Evolutionary conservation across 2,888 invertebrate species (phyloP).

Genomic region (Philopedon plagiatum): DNA sequence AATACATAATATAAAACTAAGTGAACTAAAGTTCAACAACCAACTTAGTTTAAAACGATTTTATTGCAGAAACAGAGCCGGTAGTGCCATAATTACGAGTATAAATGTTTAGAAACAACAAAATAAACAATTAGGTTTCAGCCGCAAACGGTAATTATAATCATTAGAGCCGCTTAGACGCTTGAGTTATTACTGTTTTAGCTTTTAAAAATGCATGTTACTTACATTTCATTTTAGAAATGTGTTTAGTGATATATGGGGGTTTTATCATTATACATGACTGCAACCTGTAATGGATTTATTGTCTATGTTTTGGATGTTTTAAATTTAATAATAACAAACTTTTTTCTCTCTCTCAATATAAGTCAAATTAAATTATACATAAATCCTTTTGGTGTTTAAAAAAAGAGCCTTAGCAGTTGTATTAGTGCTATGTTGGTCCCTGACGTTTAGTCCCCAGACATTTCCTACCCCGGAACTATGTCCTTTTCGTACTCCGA

Average conservation of each 20-base stretch:
- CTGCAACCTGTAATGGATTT: not conserved
- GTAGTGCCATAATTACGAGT: conserved; percentile 32
- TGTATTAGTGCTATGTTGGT: no score
- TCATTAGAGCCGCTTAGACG: conserved; percentile 19
- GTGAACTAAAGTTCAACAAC: conserved; percentile 28
- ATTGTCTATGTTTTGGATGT: not conserved
- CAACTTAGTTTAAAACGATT: conserved; percentile 6
- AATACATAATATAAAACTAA: conserved; percentile 5
- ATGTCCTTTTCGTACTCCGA: no score
- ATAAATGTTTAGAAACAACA: conserved; percentile 30
- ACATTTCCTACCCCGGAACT: no score
- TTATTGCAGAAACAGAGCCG: conserved; percentile 33
- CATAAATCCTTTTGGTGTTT: not conserved
- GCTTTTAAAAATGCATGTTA: not conserved
- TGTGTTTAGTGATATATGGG: conserved; percentile 2
- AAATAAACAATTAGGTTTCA: conserved; percentile 23
- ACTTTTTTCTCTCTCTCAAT: not conserved
- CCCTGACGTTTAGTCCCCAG: no score
- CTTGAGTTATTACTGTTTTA: conserved; percentile 3
- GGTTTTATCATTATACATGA: not conserved
- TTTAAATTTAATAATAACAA: not conserved
- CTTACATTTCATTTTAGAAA: not conserved
- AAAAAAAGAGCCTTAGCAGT: no score
- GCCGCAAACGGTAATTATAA: conserved; percentile 7
- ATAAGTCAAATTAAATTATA: not conserved